phyloP scores from a whole-genome alignment of 2,113 vertebrate genomes.

The Tyto alba region DNA sequence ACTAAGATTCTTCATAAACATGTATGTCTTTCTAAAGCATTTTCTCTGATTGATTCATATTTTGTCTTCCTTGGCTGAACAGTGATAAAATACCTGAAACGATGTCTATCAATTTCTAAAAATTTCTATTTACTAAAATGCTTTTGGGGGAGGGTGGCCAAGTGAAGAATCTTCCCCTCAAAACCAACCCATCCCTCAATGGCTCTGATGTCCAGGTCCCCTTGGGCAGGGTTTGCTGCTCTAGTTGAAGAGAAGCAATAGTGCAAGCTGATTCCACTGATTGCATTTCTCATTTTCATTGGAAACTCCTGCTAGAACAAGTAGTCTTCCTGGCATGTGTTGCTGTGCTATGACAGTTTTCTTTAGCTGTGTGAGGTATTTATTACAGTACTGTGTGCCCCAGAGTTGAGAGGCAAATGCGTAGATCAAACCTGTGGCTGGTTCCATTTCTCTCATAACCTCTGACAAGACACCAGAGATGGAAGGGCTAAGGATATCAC shows the following conservation, averaged over 20 bases:
- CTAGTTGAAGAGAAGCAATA: not conserved
- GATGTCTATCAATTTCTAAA: not conserved
- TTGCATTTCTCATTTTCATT: not conserved
- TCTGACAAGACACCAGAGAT: not conserved
- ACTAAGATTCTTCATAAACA: not conserved
- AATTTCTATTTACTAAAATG: not conserved
- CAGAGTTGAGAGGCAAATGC: not conserved
- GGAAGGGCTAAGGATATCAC: not conserved
- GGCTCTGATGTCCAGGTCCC: not conserved
- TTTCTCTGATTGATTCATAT: not conserved
- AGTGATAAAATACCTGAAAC: not conserved
- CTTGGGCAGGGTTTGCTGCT: not conserved
- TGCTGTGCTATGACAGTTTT: not conserved
- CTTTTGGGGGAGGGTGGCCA: not conserved
- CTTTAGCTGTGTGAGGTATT: not conserved
- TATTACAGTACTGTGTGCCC: not conserved
- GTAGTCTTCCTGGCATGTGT: not conserved
- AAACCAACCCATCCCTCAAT: accelerated
- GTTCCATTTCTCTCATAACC: not conserved
- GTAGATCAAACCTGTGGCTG: not conserved
- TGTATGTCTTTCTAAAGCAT: not conserved
- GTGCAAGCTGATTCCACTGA: accelerated
- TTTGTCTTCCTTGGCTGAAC: not conserved
- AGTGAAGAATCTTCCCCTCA: not conserved
- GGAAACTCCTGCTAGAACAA: not conserved